Base-by-base conservation (phyloP, 2,888 invertebrate genomes). In the Nineta flava region DNA sequence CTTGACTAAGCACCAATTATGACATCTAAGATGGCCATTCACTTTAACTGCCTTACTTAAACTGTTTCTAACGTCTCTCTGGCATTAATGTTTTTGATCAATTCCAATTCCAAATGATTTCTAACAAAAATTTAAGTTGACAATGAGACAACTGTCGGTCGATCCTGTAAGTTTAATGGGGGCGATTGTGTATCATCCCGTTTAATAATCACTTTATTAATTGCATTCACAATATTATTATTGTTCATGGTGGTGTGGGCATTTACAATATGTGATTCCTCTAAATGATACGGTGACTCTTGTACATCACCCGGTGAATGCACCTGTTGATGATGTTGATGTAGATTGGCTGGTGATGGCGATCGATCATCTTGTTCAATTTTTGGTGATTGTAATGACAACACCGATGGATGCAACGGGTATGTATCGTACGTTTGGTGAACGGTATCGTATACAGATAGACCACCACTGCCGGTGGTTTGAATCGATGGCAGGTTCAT, bases 71-170 rank as follows among this genome's bases (percentile, higher is more conserved):
- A n/a, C n/a, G n/a, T n/a, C n/a, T n/a, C n/a, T n/a, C n/a, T n/a
- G n/a, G n/a, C n/a, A n/a, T n/a, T n/a, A n/a, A n/a, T n/a, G n/a
- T n/a, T n/a, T n/a, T n/a, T n/a, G n/a, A n/a, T n/a, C n/a, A n/a
- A n/a, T n/a, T n/a, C n/a, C n/a, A n/a, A n/a, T n/a, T n/a, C n/a
- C n/a, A n/a, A n/a, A n/a, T n/a, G n/a, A n/a, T n/a, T n/a, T n/a
- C n/a, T n/a, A n/a, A n/a, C n/a, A n/a, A n/a, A n/a, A n/a, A n/a
- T 19, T 19, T 19, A 19, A 3, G 19, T 19, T 19, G 19, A 19
- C 53, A 65, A 49, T 6, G 66, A 65, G 1, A 68, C 67, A 2
- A 68, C 67, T 5, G 66, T 62, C 1, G 67, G 66, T 55, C 67
- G 61, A 26, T 62, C 62, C 48, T 49, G 47, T 38, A 53, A 54